Percentiles rank a stretch among this genome's conserved stretches.
Conservation (phyloP, 2,888 invertebrate genomes). For the Netelia virgata region DNA sequence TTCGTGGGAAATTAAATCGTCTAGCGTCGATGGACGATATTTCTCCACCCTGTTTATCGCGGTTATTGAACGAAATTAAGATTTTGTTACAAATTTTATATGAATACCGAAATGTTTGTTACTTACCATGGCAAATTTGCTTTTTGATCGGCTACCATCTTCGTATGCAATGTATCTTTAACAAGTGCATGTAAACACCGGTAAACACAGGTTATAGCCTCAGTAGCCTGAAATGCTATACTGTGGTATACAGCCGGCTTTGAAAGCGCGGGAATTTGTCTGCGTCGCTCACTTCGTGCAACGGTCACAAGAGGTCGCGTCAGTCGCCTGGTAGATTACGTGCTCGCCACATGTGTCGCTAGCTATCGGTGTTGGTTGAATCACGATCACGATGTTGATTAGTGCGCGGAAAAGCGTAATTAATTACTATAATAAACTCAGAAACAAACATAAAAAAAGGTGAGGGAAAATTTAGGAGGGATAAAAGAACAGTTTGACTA, state of each 20-base stretch:
- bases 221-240: too few relatives aligned
- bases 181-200: background rate
- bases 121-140: constrained; percentile 88
- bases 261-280: constrained; percentile 41
- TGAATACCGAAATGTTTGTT: constrained; percentile 29
- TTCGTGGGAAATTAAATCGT: constrained; percentile 98
- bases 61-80: constrained; percentile 54
- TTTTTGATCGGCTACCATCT: constrained; percentile 65
- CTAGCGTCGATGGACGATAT: constrained; percentile 96
- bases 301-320: too few relatives aligned
- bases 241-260: constrained; percentile 32
- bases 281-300: background rate
- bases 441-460: too few relatives aligned
- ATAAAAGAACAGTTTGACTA: too few relatives aligned
- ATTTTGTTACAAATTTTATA: background rate
- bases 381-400: too few relatives aligned
- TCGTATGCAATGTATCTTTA: background rate
- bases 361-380: too few relatives aligned
- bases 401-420: too few relatives aligned
- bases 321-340: too few relatives aligned
- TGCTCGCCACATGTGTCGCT: too few relatives aligned
- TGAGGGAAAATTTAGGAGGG: too few relatives aligned
- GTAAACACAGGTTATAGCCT: constrained; percentile 6
- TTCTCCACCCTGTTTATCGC: constrained; percentile 95
- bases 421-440: too few relatives aligned